Percentiles rank a stretch among this genome's conserved stretches.
Evolutionary conservation across 2,113 vertebrate species (phyloP).

Genomic region (Gila orcuttii): DNA sequence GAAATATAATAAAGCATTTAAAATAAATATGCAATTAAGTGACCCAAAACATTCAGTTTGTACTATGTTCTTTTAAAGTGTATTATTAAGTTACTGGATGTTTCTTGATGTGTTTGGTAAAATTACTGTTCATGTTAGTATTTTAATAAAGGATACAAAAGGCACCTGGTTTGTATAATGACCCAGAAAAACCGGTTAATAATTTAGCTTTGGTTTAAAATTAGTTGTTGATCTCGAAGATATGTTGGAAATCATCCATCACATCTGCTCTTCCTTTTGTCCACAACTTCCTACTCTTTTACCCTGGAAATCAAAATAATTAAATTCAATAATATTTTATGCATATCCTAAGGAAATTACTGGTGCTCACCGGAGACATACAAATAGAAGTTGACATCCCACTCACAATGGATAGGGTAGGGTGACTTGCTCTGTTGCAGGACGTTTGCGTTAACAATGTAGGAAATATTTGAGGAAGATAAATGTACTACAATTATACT

Average conservation of each 20-base stretch:
- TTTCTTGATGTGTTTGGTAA: not conserved
- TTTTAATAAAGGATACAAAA: not conserved
- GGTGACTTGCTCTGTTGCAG: no score
- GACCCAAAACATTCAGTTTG: no score
- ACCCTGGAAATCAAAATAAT: not conserved
- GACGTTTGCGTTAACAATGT: no score
- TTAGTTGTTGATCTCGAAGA: not conserved
- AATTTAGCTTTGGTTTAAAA: conserved; percentile 26
- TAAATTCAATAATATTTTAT: conserved; percentile 34
- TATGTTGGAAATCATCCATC: not conserved
- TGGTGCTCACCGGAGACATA: not conserved
- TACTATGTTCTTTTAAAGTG: not conserved
- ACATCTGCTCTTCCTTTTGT: conserved; percentile 28
- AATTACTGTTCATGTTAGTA: not conserved
- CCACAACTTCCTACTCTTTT: conserved; percentile 22
- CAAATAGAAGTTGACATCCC: not conserved
- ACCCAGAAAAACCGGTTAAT: conserved; percentile 26
- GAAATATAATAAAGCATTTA: no score
- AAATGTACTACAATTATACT: no score
- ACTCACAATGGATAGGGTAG: not conserved
- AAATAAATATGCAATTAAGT: no score
- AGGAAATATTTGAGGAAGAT: no score
- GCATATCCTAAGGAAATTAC: not conserved
- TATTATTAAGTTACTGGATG: not conserved
- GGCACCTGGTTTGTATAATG: not conserved